phyloP scores from a whole-genome alignment of 2,113 vertebrate genomes.

The Lucifuga dentata region DNA sequence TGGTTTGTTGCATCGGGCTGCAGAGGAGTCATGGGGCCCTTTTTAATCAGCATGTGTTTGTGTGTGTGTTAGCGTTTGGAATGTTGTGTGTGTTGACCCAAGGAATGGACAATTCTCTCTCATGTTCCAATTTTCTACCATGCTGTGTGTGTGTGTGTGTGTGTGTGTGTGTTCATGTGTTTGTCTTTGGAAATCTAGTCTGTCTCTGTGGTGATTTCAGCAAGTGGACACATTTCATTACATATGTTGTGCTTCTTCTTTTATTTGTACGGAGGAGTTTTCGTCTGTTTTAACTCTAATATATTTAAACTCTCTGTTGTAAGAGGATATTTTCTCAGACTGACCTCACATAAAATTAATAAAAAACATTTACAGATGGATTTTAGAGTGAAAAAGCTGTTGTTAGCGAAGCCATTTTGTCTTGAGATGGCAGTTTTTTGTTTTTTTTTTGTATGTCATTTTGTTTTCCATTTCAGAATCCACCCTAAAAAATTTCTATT shows the following conservation, averaged over 20 bases:
- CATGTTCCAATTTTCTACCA: not conserved
- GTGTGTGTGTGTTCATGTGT: not conserved
- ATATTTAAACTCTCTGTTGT: no score
- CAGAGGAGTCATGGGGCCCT: conserved; percentile 27
- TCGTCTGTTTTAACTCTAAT: no score
- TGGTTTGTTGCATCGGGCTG: conserved; percentile 21
- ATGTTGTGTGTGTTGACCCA: not conserved
- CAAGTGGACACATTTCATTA: conserved; percentile 2
- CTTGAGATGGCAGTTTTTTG: no score
- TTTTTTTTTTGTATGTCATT: no score
- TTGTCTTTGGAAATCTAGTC: not conserved
- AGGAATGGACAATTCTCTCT: not conserved
- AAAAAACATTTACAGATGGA: no score
- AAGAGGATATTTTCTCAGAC: no score
- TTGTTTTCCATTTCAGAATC: no score
- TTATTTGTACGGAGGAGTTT: no score
- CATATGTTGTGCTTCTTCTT: not conserved
- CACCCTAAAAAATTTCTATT: no score
- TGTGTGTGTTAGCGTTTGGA: not conserved
- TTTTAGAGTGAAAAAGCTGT: no score
- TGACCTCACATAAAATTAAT: no score
- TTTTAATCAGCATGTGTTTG: conserved; percentile 9
- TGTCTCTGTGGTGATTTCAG: conserved; percentile 12
- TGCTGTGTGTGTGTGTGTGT: not conserved
- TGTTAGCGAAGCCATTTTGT: no score